Evolutionary conservation across 2,113 vertebrate genomes (phyloP).

Genomic region (Bettongia penicillata): DNA sequence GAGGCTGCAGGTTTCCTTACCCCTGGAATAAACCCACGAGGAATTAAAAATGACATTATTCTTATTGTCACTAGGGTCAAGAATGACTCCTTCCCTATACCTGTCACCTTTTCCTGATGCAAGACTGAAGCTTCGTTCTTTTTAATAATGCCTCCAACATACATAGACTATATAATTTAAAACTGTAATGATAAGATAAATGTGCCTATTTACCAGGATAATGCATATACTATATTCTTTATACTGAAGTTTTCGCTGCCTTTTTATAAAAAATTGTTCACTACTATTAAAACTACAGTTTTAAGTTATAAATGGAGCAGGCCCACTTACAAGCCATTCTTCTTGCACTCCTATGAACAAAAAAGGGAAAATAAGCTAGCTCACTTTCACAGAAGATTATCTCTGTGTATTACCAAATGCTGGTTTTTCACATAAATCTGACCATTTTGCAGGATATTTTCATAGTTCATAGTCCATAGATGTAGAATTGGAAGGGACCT

Average conservation of each 20-base stretch:
- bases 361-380: not conserved
- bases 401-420: not conserved
- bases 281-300: not conserved
- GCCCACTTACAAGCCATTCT: not conserved
- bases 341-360: not conserved
- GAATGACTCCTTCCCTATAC: not conserved
- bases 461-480: not conserved
- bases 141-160: not conserved
- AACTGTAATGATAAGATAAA: not conserved
- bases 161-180: not conserved
- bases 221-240: not conserved
- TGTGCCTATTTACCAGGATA: not conserved
- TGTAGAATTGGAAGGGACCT: not conserved
- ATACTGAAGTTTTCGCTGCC: not conserved
- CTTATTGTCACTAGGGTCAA: not conserved
- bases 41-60: not conserved
- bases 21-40: not conserved
- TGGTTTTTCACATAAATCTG: not conserved
- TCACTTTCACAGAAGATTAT: not conserved
- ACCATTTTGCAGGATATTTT: not conserved
- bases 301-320: not conserved
- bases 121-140: not conserved
- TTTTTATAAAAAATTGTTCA: not conserved
- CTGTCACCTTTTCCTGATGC: not conserved
- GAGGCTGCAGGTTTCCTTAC: too few relatives aligned